These are phyloP conservation scores for Mellilla xanthometata DNA, from an alignment of 2,888 invertebrate genomes.

Conservation along the genomic window DNA sequence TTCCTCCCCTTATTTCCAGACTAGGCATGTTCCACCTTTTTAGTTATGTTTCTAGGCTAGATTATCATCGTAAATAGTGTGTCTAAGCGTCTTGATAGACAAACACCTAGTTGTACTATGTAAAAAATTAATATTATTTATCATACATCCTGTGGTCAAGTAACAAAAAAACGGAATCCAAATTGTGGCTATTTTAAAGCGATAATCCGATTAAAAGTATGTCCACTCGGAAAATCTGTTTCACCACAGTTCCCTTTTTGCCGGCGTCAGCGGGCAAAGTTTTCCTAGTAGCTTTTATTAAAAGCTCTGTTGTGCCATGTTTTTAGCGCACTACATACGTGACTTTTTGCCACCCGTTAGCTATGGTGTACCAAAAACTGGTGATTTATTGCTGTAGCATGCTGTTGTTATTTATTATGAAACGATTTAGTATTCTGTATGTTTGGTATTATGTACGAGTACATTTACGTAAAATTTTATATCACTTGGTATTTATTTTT, in stretches of 20 bases:
- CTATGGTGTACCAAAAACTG: not conserved
- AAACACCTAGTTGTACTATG: no score
- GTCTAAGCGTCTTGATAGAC: no score
- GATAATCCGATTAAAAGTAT: conserved; percentile 8
- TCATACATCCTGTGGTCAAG: no score
- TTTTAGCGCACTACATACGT: not conserved
- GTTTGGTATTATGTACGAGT: no score
- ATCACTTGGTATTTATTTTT: no score
- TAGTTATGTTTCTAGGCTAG: no score
- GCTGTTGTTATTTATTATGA: not conserved
- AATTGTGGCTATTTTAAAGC: not conserved
- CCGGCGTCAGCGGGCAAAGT: conserved; percentile 21
- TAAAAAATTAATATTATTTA: no score
- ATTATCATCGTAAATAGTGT: no score
- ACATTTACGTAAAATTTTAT: no score
- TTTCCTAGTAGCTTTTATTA: conserved; percentile 13
- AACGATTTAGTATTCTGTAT: no score
- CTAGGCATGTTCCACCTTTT: no score
- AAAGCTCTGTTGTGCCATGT: conserved; percentile 8
- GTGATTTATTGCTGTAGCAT: not conserved
- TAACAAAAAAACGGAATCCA: not conserved
- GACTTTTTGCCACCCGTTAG: conserved; percentile 1
- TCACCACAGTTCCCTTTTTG: conserved; percentile 17
- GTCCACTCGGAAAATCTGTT: conserved; percentile 11
- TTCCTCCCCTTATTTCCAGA: no score